These are phyloP conservation scores for Paradoxurus hermaphroditus DNA, from an alignment of 2,113 vertebrate genomes.

Conservation along the genomic window DNA sequence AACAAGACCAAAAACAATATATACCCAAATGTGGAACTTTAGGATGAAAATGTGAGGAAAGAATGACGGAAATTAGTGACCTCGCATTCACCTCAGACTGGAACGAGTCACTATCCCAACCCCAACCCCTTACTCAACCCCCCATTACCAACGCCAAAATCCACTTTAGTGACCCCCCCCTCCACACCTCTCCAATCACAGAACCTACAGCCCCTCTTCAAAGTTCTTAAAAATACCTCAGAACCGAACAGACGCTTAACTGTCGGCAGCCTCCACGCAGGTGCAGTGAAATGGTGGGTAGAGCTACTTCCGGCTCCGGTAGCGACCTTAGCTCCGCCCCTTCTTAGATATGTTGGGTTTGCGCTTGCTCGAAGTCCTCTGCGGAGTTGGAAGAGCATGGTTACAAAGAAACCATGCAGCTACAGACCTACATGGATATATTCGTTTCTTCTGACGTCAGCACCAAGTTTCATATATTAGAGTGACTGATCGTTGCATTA, in stretches of 20 bases:
- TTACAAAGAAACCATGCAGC: not conserved
- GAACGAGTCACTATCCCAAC: not conserved
- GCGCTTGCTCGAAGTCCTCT: not conserved
- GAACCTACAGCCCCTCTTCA: not conserved
- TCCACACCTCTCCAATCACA: not conserved
- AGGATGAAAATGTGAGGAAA: not conserved
- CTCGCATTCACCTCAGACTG: not conserved
- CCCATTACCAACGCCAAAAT: not conserved
- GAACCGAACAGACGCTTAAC: fast-evolving
- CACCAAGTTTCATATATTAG: not conserved
- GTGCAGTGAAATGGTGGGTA: fast-evolving
- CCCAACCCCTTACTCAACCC: not conserved
- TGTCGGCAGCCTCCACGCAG: fast-evolving
- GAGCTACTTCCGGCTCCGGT: not conserved
- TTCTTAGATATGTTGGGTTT: not conserved
- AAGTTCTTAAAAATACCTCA: not conserved
- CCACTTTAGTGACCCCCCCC: not conserved
- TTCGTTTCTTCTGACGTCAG: not conserved
- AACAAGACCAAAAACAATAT: not conserved
- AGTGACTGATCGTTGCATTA: not conserved
- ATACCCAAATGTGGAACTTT: not conserved
- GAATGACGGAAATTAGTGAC: not conserved
- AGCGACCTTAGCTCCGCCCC: not conserved
- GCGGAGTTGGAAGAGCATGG: not conserved
- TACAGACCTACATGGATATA: too few species aligned